phyloP scores from a whole-genome alignment of 2,888 invertebrate species.

The Amiota communis region DNA sequence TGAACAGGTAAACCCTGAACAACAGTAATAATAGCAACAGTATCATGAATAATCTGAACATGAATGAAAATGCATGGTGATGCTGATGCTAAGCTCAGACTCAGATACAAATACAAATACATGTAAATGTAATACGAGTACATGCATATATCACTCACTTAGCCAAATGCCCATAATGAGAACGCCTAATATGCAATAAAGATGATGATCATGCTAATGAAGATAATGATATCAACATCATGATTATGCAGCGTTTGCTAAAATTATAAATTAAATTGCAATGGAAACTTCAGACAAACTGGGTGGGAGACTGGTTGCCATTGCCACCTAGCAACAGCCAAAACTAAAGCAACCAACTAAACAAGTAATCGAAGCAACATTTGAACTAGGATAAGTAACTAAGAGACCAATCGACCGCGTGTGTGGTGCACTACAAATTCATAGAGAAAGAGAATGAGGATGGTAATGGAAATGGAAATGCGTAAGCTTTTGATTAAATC shows the following conservation, averaged over 20 bases:
- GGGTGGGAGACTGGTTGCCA: too few species aligned
- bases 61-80: conserved; percentile 30
- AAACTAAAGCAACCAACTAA: not conserved
- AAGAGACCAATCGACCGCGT: not conserved
- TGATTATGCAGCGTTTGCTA: conserved; percentile 37
- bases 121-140: not conserved
- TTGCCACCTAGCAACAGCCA: not conserved
- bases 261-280: conserved; percentile 57
- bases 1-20: not conserved
- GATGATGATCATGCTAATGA: conserved; percentile 2
- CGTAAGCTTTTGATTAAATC: not conserved
- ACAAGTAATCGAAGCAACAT: not conserved
- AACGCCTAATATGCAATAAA: too few species aligned
- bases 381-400: not conserved
- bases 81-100: conserved; percentile 51
- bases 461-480: too few species aligned
- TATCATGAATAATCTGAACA: not conserved
- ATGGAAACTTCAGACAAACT: not conserved
- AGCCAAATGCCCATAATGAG: not conserved
- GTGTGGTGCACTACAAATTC: not conserved
- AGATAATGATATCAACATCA: conserved; percentile 17
- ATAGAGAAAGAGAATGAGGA: too few species aligned
- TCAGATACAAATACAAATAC: not conserved
- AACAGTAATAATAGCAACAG: not conserved
- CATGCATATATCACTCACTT: not conserved